phyloP scores from a whole-genome alignment of 2,888 invertebrate genomes.

The Rotaria macrura region DNA sequence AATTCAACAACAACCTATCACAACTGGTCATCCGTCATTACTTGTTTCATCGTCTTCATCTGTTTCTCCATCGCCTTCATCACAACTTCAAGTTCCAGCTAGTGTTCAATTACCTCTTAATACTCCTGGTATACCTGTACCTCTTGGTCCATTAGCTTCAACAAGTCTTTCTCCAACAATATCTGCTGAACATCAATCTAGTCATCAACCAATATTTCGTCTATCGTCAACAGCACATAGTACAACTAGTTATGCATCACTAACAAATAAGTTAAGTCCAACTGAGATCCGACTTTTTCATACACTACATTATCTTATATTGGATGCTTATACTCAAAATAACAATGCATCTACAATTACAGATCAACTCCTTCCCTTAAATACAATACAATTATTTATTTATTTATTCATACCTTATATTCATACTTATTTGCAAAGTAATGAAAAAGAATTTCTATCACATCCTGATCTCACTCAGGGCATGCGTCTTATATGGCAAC shows the following conservation, averaged over 20 bases:
- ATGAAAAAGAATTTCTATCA: constrained; percentile 88
- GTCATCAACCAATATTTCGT: neutral
- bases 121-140: neutral
- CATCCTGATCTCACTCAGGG: constrained; percentile 74
- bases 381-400: constrained; percentile 70
- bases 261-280: constrained; percentile 58
- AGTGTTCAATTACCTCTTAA: neutral
- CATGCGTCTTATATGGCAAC: constrained; percentile 69
- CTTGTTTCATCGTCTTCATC: neutral
- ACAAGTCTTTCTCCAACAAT: neutral
- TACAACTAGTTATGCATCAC: neutral
- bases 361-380: constrained; percentile 41
- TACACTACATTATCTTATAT: constrained; percentile 92
- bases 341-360: neutral
- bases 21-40: neutral
- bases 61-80: neutral
- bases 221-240: neutral
- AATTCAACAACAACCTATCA: neutral
- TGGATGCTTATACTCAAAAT: constrained; percentile 63
- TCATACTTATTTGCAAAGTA: constrained; percentile 60
- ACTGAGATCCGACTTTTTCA: constrained; percentile 94
- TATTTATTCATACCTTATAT: constrained; percentile 83
- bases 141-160: neutral
- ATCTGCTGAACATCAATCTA: neutral
- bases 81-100: constrained; percentile 4